Conservation (phyloP, 2,888 invertebrate species). For the Maniola hyperantus region DNA sequence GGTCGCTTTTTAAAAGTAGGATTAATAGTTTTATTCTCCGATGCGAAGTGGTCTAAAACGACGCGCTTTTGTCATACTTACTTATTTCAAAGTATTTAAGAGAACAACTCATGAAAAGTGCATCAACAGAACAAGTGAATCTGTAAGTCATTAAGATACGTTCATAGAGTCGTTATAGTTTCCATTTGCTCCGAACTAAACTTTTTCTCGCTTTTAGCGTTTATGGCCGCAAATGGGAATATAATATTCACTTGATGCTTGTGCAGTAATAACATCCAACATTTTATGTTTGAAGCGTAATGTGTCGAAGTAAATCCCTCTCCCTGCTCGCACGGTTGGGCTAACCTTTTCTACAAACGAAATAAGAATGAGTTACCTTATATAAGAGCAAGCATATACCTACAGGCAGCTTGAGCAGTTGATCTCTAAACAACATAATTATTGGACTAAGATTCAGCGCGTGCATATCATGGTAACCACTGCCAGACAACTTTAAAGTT, state of each 20-base stretch:
- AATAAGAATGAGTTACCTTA: no score
- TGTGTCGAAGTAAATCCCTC: neutral
- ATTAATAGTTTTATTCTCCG: neutral
- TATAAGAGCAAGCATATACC: no score
- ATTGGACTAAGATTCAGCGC: no score
- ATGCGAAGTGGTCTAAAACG: neutral
- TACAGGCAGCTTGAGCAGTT: no score
- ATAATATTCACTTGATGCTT: slow-evolving; percentile 29
- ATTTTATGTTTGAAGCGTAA: slow-evolving; percentile 14
- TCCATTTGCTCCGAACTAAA: slow-evolving; percentile 37
- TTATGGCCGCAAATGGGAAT: slow-evolving; percentile 29
- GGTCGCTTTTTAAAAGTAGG: no score
- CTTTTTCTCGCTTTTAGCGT: slow-evolving; percentile 34
- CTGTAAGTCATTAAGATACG: slow-evolving; percentile 37
- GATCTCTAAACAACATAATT: no score
- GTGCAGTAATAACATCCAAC: slow-evolving; percentile 19
- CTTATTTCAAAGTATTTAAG: slow-evolving; percentile 25
- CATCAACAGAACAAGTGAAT: slow-evolving; percentile 30
- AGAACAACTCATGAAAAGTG: slow-evolving; percentile 27
- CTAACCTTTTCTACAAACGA: no score
- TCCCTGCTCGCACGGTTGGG: no score
- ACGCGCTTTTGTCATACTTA: neutral
- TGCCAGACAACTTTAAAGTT: no score
- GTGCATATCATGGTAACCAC: no score
- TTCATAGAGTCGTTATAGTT: slow-evolving; percentile 38